Base-by-base conservation (phyloP, 2,888 invertebrate species). In the Erebia epiphron region DNA sequence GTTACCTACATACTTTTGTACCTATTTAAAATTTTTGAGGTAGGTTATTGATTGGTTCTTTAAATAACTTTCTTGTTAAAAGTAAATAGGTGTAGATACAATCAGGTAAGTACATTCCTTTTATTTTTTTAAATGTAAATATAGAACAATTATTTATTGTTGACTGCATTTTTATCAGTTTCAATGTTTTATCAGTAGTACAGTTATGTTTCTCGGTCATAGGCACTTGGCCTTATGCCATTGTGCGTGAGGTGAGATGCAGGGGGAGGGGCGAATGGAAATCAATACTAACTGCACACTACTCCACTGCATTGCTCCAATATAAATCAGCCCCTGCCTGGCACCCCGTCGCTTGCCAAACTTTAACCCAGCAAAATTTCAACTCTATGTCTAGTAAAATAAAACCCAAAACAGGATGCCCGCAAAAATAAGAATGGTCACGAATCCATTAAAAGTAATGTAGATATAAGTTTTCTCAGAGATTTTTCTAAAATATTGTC, bases 241-340 rank as follows among this genome's bases (percentile, higher is more conserved):
- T 89, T 85, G 83, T 91, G 90, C 91, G 91, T 90, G 87, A 89
- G 90, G 88, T 88, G 88, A 88, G 87, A 88, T 87, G 84, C 84
- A 81, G 82, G 83, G 81, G 84, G 84, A 73, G 85, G 89, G 89
- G 79, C 85, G 84, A 90, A 90, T 92, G 90, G 93, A 92, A 93
- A 93, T 93, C 93, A 92, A 93, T 94, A 93, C 92, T 90, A 92
- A 93, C 91, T 93, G 92, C 93, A 93, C 88, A 89, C 88, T 90
- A 90, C 87, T 89, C 85, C 79, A 83, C 91, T 92, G 93, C 93
- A 93, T 89, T 93, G 93, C 93, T 93, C 91, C 86, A 91, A 84
- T 88, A 93, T 93, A 93, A 93, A 93, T 94, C 93, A 92, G 82
- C 84, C 86, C 86, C 86, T 86, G 84, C 86, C 84, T 81, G 83